Conservation (phyloP, 2,113 vertebrate species). For the Colistium nudipinnis region DNA sequence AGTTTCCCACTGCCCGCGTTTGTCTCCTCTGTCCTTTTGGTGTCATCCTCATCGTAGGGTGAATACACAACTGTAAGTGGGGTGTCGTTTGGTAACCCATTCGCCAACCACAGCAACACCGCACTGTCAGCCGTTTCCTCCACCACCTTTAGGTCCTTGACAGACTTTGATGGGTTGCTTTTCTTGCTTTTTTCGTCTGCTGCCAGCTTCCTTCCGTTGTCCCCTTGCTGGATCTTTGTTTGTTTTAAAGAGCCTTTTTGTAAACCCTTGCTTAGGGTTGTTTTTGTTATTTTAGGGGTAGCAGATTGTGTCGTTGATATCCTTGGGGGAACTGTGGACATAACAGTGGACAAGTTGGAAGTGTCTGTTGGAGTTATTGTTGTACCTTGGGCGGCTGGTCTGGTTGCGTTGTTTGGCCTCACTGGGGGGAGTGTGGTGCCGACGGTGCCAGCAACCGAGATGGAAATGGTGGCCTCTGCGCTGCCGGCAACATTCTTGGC, state of each 20-base stretch:
- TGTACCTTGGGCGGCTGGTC: slow-evolving; percentile 46
- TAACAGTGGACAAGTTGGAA: background rate
- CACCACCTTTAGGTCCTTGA: slow-evolving; percentile 86
- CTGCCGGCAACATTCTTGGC: slow-evolving; percentile 92
- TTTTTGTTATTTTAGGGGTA: slow-evolving; percentile 33
- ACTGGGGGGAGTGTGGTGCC: slow-evolving; percentile 77
- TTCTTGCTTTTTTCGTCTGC: slow-evolving; percentile 75
- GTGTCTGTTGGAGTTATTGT: slow-evolving; percentile 19
- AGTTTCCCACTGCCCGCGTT: slow-evolving; percentile 86
- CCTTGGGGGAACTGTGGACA: slow-evolving; percentile 36
- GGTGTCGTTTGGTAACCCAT: slow-evolving; percentile 71
- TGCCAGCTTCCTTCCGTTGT: slow-evolving; percentile 70
- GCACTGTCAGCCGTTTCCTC: slow-evolving; percentile 87
- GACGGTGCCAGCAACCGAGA: slow-evolving; percentile 84
- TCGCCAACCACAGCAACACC: slow-evolving; percentile 86
- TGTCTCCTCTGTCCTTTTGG: slow-evolving; percentile 83
- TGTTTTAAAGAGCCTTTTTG: slow-evolving; percentile 72
- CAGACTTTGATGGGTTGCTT: slow-evolving; percentile 64
- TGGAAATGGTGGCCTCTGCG: slow-evolving; percentile 86
- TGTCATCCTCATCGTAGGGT: slow-evolving; percentile 87
- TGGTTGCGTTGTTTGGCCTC: slow-evolving; percentile 34
- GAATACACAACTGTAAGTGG: slow-evolving; percentile 89
- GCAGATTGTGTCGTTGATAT: slow-evolving; percentile 32
- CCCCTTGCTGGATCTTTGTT: slow-evolving; percentile 62
- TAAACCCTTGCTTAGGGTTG: slow-evolving; percentile 51